These are phyloP conservation scores for Rhopalosiphum nymphaeae DNA, from an alignment of 2,888 invertebrate genomes.

Conservation along the genomic window DNA sequence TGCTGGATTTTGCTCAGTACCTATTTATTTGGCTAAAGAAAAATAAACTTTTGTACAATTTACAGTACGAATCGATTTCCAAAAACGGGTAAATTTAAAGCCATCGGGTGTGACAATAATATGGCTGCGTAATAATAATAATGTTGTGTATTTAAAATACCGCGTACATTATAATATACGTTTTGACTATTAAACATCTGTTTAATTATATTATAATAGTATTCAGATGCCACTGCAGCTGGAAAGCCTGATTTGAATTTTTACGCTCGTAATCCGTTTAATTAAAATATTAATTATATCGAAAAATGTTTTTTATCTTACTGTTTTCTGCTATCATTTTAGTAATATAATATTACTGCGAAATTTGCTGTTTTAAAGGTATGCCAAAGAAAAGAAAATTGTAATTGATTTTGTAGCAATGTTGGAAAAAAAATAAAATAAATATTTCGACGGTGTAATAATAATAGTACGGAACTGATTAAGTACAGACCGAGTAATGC, in stretches of 20 bases:
- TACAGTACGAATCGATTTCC: background rate
- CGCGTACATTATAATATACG: background rate
- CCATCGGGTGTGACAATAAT: background rate
- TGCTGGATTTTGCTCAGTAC: background rate
- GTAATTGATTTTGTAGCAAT: background rate
- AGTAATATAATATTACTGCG: background rate
- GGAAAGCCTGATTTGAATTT: background rate
- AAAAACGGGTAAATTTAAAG: background rate
- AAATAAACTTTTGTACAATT: background rate
- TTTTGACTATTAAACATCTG: conserved; percentile 1
- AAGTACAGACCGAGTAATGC: background rate
- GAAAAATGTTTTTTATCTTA: background rate
- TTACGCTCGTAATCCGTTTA: background rate
- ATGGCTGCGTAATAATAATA: background rate
- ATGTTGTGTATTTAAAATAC: background rate
- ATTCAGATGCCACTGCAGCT: background rate
- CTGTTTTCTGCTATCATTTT: background rate
- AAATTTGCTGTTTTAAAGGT: background rate
- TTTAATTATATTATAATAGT: background rate
- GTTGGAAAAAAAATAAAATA: background rate
- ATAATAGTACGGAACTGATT: background rate
- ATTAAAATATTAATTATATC: conserved; percentile 14
- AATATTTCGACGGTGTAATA: background rate
- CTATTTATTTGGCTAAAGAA: background rate
- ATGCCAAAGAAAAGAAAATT: background rate